Evolutionary conservation across 2,797 vertebrate species (phyloP).

Genomic region (Epinephelus awoara): DNA sequence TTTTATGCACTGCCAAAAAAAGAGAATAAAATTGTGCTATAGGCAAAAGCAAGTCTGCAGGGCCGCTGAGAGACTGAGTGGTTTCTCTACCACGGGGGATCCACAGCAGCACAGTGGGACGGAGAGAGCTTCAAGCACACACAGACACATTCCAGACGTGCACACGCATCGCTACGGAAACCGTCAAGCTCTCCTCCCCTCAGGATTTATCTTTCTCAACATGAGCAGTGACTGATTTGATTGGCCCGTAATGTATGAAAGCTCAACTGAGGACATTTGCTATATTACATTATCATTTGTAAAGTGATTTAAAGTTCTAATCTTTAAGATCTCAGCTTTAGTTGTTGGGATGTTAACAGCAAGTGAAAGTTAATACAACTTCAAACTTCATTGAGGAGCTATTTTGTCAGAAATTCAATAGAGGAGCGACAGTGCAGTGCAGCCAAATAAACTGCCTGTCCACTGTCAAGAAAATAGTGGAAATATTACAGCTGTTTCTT

Average conservation of each 20-base stretch:
- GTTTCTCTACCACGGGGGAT: constrained; percentile 42
- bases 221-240: constrained; percentile 20
- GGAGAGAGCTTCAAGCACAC: constrained; percentile 16
- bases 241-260: neutral
- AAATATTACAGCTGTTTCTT: no score
- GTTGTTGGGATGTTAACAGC: neutral
- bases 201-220: constrained; percentile 25
- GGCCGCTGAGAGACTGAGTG: constrained; percentile 42
- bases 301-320: neutral
- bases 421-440: neutral
- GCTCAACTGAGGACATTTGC: neutral
- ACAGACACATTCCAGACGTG: constrained; percentile 56
- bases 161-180: constrained; percentile 60
- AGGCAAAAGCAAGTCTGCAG: constrained; percentile 48
- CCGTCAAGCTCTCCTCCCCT: constrained; percentile 15
- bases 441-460: neutral
- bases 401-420: neutral
- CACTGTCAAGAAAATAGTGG: neutral
- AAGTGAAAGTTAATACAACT: neutral
- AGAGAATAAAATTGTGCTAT: constrained; percentile 48
- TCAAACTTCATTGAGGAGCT: neutral
- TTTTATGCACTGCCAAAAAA: constrained; percentile 59
- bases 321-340: neutral
- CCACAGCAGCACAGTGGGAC: constrained; percentile 47
- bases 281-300: neutral